Percentiles rank a stretch among this genome's conserved stretches.
Evolutionary conservation across 2,888 invertebrate species (phyloP).

Genomic region (Latrodectus elegans): DNA sequence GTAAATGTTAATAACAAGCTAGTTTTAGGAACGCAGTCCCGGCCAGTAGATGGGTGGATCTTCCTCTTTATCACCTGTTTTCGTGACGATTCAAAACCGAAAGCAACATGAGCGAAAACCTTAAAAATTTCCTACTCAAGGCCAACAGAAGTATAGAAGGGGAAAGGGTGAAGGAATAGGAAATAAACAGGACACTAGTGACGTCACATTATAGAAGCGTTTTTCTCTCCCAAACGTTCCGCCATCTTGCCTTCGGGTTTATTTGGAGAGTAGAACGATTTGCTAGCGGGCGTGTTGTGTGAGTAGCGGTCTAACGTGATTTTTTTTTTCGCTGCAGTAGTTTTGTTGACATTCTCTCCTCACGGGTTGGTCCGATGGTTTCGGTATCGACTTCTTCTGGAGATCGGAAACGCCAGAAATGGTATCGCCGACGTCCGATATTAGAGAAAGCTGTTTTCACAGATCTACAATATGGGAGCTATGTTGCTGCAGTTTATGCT

Average conservation of each 20-base stretch:
- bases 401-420: conserved; percentile 61
- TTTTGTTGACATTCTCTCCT: conserved; percentile 11
- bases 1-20: no score
- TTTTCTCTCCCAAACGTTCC: conserved; percentile 16
- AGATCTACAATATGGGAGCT: conserved; percentile 88
- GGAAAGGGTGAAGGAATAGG: neutral
- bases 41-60: conserved; percentile 21
- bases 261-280: neutral
- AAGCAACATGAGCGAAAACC: conserved; percentile 33
- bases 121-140: conserved; percentile 31
- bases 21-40: neutral
- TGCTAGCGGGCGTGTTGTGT: neutral
- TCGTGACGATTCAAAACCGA: conserved; percentile 37
- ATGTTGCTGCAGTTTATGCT: conserved; percentile 85
- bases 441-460: conserved; percentile 86
- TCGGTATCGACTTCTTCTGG: conserved; percentile 52
- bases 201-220: conserved; percentile 26
- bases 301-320: conserved; percentile 20
- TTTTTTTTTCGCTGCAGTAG: conserved; percentile 4
- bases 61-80: conserved; percentile 51
- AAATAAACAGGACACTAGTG: conserved; percentile 49
- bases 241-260: conserved; percentile 50
- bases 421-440: conserved; percentile 80
- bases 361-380: conserved; percentile 27
- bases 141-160: conserved; percentile 21